Base-by-base conservation (phyloP, 1,140 invertebrate genomes). In the Sminthurides bifidus region DNA sequence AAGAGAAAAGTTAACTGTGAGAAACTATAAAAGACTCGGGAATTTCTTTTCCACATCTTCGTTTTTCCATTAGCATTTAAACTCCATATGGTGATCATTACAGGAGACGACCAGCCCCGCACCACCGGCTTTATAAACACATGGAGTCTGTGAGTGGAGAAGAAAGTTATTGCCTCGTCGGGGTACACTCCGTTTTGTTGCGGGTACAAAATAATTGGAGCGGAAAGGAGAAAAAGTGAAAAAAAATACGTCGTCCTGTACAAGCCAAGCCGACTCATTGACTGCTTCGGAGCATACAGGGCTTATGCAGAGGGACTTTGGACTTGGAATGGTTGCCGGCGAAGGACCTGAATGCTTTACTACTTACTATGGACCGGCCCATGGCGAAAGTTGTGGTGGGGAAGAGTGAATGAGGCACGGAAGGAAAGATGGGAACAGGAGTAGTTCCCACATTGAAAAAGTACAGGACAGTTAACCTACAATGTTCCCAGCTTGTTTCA, bases 11-110 rank as follows among this genome's bases (percentile, higher is more conserved):
- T n/a, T n/a, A n/a, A n/a, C n/a, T n/a, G n/a, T n/a, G n/a, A n/a
- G n/a, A n/a, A n/a, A n/a, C n/a, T n/a, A n/a, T n/a, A n/a, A n/a
- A n/a, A n/a, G n/a, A n/a, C n/a, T n/a, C n/a, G n/a, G n/a, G n/a
- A n/a, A n/a, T n/a, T n/a, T n/a, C n/a, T n/a, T n/a, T n/a, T n/a
- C n/a, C n/a, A n/a, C n/a, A n/a, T 30, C n/a, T 50, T 41, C 46
- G 5, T 33, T 49, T 50, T 56, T 50, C 54, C 54, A 56, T 56
- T 56, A 49, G 46, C 43, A 56, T 56, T 49, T 49, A 56, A 50
- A 56, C 8, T 48, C 54, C 46, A 56, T 56, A 50, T 50, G 29
- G 26, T 23, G 40, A 14, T 27, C 41, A 45, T 54, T 54, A 45
- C 3, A 31, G 17, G 3, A 45, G 5, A 54, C 19, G 21, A 10